Evolutionary conservation across 1,140 invertebrate species (phyloP).

Genomic region (Drosophila bipectinata): DNA sequence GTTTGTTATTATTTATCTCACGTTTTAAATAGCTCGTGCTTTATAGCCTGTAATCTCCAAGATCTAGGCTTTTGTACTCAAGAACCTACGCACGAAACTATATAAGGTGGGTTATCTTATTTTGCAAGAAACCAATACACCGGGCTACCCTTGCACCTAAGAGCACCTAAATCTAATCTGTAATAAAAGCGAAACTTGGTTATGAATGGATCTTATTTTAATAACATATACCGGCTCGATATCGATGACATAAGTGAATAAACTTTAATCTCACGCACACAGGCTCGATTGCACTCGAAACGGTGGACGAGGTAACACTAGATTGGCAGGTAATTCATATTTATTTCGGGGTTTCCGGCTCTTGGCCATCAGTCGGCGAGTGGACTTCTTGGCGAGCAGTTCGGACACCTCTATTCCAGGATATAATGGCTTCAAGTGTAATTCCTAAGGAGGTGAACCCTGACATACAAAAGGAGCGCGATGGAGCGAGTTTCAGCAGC

Average conservation of each 20-base stretch:
- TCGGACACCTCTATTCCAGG: background rate
- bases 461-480: slow-evolving; percentile 90
- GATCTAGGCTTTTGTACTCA: no score
- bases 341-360: slow-evolving; percentile 6
- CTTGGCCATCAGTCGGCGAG: background rate
- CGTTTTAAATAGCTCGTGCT: no score
- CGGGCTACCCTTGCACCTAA: no score
- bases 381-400: slow-evolving; percentile 13
- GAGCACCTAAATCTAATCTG: background rate
- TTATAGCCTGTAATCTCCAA: no score
- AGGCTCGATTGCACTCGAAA: background rate
- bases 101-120: background rate
- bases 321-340: slow-evolving; percentile 11
- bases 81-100: background rate
- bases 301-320: background rate
- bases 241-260: background rate
- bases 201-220: slow-evolving; percentile 1
- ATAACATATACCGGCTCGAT: slow-evolving; percentile 2
- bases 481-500: slow-evolving; percentile 89
- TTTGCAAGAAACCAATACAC: background rate
- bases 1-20: no score
- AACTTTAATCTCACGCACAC: background rate
- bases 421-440: slow-evolving; percentile 5
- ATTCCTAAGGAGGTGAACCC: slow-evolving; percentile 67
- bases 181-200: background rate